phyloP scores from a whole-genome alignment of 2,113 vertebrate genomes.

The Edolisoma coerulescens region DNA sequence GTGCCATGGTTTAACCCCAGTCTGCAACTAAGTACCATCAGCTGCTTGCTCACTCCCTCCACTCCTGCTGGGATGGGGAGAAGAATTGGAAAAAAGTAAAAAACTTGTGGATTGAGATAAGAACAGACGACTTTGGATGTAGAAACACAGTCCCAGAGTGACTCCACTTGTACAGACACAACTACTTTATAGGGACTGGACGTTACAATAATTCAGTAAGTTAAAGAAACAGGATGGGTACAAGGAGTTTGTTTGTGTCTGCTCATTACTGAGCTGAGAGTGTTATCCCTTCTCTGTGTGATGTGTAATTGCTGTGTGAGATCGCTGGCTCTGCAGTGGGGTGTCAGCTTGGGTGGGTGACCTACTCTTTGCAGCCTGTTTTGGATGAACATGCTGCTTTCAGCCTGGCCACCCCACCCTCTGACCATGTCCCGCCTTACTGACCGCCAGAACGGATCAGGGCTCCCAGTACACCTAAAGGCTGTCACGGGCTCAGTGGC shows the following conservation, averaged over 20 bases:
- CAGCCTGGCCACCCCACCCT: not conserved
- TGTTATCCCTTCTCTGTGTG: not conserved
- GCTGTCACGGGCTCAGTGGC: not conserved
- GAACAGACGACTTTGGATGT: not conserved
- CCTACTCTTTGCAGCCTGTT: not conserved
- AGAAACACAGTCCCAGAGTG: not conserved
- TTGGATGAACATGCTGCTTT: not conserved
- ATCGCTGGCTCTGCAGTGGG: not conserved
- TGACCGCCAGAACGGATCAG: not conserved
- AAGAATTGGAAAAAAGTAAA: not conserved
- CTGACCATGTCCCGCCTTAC: not conserved
- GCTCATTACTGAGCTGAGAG: not conserved
- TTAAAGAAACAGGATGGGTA: not conserved
- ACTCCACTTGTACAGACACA: not conserved
- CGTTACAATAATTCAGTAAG: not conserved
- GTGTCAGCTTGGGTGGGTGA: not conserved
- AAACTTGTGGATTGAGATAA: not conserved
- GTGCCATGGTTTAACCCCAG: not conserved
- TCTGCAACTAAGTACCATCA: not conserved
- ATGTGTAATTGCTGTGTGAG: not conserved
- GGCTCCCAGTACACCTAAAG: not conserved
- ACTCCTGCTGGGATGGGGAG: not conserved
- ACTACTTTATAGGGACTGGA: not conserved
- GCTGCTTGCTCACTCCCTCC: not conserved
- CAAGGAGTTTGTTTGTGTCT: not conserved